phyloP scores from a whole-genome alignment of 2,888 invertebrate species.

The Mimas tiliae region DNA sequence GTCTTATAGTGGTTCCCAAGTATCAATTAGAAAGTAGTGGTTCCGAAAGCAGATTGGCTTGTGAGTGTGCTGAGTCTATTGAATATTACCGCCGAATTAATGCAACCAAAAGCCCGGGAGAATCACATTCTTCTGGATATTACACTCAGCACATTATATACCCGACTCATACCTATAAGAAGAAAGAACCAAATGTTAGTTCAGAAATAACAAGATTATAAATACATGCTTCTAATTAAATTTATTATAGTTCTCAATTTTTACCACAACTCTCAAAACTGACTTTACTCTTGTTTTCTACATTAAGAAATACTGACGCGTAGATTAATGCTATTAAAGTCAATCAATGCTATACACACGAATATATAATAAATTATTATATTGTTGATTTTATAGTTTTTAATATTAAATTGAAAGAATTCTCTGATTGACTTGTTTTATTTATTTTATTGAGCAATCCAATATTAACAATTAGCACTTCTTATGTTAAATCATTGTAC shows the following conservation, averaged over 20 bases:
- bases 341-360: conserved; percentile 30
- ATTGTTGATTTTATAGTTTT: conserved; percentile 52
- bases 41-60: conserved; percentile 88
- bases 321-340: conserved; percentile 14
- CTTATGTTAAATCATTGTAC: not conserved
- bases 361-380: conserved; percentile 26
- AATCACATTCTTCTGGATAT: conserved; percentile 64
- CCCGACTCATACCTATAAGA: conserved; percentile 79
- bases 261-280: not conserved
- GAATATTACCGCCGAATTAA: conserved; percentile 72
- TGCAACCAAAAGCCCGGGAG: conserved; percentile 63
- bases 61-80: conserved; percentile 87
- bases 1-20: conserved; percentile 88
- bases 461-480: not conserved
- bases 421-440: conserved; percentile 34
- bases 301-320: conserved; percentile 5
- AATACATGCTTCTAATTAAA: conserved; percentile 20
- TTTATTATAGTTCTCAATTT: not conserved
- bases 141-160: conserved; percentile 79
- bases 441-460: conserved; percentile 31
- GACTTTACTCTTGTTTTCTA: not conserved
- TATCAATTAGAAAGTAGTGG: conserved; percentile 85
- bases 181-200: conserved; percentile 84
- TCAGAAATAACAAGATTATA: conserved; percentile 89
- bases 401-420: conserved; percentile 46